A percentile compares a stretch with the other conserved stretches of the same genome.
Evolutionary conservation across 2,888 invertebrate species (phyloP).

Genomic region (Nineta flava): DNA sequence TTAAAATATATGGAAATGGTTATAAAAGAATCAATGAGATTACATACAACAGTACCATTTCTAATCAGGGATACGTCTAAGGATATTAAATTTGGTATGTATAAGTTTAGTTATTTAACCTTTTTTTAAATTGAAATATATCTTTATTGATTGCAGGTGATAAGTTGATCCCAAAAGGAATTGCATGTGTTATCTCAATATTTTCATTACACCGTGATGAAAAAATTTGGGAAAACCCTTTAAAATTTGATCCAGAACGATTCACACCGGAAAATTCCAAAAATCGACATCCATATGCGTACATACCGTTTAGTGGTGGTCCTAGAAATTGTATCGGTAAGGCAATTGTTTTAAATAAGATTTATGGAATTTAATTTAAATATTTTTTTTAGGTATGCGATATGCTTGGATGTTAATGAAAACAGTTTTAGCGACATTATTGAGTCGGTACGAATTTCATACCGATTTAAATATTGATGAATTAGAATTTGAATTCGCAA

Average conservation of each 20-base stretch:
- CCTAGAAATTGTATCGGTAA: too few relatives aligned
- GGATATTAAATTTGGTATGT: conserved; percentile 17
- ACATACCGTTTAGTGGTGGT: too few relatives aligned
- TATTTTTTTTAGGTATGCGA: background rate
- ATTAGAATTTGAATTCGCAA: background rate
- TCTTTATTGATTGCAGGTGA: background rate
- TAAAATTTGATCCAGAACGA: background rate
- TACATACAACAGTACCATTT: conserved; percentile 21
- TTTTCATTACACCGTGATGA: background rate
- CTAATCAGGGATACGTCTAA: conserved; percentile 17
- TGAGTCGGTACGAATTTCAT: background rate
- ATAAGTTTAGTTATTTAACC: too few relatives aligned
- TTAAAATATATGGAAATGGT: conserved; percentile 20
- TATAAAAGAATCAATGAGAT: conserved; percentile 19
- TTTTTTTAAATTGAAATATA: background rate
- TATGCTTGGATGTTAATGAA: background rate
- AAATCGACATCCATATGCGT: background rate
- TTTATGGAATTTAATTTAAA: background rate
- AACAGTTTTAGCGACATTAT: background rate
- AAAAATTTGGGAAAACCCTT: background rate
- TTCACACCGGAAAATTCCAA: background rate
- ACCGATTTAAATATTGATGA: background rate
- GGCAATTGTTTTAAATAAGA: background rate
- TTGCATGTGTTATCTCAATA: background rate
- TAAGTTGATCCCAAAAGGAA: background rate